A percentile compares a stretch with the other conserved stretches of the same genome.
These are phyloP conservation scores for Anableps anableps DNA, from an alignment of 2,797 vertebrate species.

Conservation along the genomic window DNA sequence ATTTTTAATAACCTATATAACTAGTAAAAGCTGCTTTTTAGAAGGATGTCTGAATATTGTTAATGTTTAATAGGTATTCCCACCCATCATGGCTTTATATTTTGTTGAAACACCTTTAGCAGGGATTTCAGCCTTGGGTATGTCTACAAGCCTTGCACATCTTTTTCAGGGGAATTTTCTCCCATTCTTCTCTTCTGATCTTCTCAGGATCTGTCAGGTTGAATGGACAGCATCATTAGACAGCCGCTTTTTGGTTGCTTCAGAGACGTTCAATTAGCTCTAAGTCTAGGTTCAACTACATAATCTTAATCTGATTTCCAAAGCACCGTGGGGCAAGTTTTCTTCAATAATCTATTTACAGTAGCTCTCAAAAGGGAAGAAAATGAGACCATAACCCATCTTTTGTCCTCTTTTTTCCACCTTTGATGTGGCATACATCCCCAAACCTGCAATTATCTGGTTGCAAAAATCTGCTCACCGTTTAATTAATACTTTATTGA, in stretches of 20 bases:
- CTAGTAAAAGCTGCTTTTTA: too few relatives aligned
- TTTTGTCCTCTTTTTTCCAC: not conserved
- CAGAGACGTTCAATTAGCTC: not conserved
- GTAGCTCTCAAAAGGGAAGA: not conserved
- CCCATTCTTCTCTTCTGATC: not conserved
- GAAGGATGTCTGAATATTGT: too few relatives aligned
- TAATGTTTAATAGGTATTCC: not conserved
- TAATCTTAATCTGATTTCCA: too few relatives aligned
- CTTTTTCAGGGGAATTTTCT: not conserved
- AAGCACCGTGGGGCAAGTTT: too few relatives aligned
- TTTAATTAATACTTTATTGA: too few relatives aligned
- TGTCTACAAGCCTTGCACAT: not conserved
- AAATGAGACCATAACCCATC: not conserved
- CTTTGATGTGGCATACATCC: too few relatives aligned
- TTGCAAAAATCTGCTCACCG: too few relatives aligned
- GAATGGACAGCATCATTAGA: not conserved
- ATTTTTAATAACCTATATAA: not conserved
- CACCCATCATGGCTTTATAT: not conserved
- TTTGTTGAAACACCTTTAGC: not conserved
- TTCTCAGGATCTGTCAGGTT: not conserved
- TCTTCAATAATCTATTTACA: too few relatives aligned
- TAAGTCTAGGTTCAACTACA: too few relatives aligned
- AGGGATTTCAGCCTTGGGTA: not conserved
- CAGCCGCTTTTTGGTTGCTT: too few relatives aligned
- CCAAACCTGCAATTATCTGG: too few relatives aligned